phyloP scores from a whole-genome alignment of 1,140 invertebrate species.

The Oreohelix idahoensis region DNA sequence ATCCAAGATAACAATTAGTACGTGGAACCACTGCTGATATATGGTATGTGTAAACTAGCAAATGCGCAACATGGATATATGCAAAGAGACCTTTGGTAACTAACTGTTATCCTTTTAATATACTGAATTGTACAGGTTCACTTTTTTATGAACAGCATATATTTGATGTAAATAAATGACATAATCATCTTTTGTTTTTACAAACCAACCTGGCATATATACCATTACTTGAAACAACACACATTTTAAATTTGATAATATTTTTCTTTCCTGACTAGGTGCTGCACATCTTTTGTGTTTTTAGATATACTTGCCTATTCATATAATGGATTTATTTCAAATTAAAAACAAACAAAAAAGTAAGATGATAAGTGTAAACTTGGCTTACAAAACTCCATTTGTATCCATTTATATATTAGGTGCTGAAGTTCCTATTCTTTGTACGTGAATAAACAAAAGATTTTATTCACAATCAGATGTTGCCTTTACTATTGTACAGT shows the following conservation, averaged over 20 bases:
- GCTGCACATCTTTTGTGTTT: background rate
- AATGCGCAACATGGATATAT: slow-evolving; percentile 25
- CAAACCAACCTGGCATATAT: background rate
- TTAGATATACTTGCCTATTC: background rate
- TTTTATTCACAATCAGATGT: background rate
- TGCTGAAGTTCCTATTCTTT: background rate
- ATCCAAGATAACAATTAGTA: background rate
- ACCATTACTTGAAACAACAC: background rate
- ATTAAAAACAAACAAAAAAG: background rate
- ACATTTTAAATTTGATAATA: background rate
- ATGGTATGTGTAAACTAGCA: slow-evolving; percentile 29
- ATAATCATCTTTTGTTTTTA: slow-evolving; percentile 9
- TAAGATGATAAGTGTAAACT: background rate
- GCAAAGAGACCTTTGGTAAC: slow-evolving; percentile 15
- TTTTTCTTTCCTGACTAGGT: background rate
- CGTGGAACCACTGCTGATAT: slow-evolving; percentile 39
- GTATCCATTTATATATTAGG: background rate
- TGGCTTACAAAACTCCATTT: no score
- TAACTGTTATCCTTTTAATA: background rate
- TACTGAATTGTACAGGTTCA: slow-evolving; percentile 33
- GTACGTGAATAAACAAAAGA: background rate
- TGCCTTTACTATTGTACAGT: background rate
- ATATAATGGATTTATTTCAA: background rate
- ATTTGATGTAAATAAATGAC: slow-evolving; percentile 37
- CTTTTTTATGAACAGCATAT: slow-evolving; percentile 26